Percentiles rank a stretch among this genome's conserved stretches.
Conservation (phyloP, 2,797 vertebrate genomes). For the Microctenopoma lineatum region DNA sequence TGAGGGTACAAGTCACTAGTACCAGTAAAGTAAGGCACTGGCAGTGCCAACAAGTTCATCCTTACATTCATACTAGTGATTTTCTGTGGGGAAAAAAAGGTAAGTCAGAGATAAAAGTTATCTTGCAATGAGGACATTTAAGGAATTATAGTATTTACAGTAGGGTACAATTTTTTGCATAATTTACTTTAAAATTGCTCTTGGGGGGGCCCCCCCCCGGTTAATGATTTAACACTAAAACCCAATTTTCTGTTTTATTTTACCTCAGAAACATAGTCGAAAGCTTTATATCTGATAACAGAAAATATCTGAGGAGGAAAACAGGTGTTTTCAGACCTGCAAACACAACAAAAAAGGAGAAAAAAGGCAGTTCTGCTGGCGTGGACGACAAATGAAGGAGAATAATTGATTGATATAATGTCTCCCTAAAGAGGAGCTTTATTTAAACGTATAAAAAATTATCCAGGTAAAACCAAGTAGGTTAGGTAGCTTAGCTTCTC, state of each 20-base stretch:
- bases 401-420: too few species aligned
- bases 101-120: not conserved
- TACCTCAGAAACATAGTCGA: slow-evolving; percentile 84
- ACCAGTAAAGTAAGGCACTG: slow-evolving; percentile 68
- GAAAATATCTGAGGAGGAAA: slow-evolving; percentile 57
- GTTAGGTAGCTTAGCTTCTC: slow-evolving; percentile 4
- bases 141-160: too few species aligned
- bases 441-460: not conserved
- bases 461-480: too few species aligned
- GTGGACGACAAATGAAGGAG: too few species aligned
- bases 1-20: slow-evolving; percentile 66
- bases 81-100: slow-evolving; percentile 53
- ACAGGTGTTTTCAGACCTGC: slow-evolving; percentile 52
- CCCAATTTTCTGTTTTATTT: slow-evolving; percentile 5
- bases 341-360: not conserved
- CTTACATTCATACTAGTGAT: slow-evolving; percentile 65
- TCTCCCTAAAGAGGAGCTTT: too few species aligned
- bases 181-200: too few species aligned
- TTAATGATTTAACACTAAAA: too few species aligned
- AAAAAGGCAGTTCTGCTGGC: too few species aligned
- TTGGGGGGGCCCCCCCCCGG: too few species aligned
- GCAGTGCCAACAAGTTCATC: slow-evolving; percentile 73
- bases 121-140: too few species aligned
- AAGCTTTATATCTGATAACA: slow-evolving; percentile 69
- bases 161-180: too few species aligned